Evolutionary conservation across 1,140 invertebrate species (phyloP), one percentile per base, ranked within the genome.

Genomic region (Diprion similis): DNA sequence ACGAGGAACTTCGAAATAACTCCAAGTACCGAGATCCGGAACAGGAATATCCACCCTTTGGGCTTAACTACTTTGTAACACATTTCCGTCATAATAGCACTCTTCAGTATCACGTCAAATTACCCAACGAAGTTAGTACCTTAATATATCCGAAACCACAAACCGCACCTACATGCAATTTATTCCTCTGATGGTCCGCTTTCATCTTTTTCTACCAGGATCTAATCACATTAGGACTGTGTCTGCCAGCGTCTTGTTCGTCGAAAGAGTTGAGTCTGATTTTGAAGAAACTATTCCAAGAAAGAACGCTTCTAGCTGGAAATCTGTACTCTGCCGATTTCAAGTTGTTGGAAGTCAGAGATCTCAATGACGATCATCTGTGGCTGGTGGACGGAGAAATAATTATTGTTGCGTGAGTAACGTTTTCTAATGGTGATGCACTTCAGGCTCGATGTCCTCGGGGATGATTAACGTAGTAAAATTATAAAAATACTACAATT

Each of bases 21-120:
- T 84, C 85, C 0, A 76, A 73, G 1, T 85, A 78, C 11, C 80
- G 83, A 11, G 78, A 85, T 47, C 18, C 51, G 0, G 51, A 80
- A 0, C 75, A 82, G 15, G 88, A 90, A 74, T 85, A 78, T 73
- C 85, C 88, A 24, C 89, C 88, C 0, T 89, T 83, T 71, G 45
- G 72, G 17, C 45, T 89, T 2, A 77, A 84, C 66, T 90, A 86
- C 68, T 85, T 84, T 17, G 76, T 85, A 0, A 84, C 83, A 1
- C 72, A 84, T 71, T 83, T 89, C 15, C 70, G 75, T 1, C 89
- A 89, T 64, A 88, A 89, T 70, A 85, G 83, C 72, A 89, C 85
- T 8, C 9, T 85, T 10, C 89, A 89, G 64, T 83, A 85, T 46
- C 88, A 89, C n/a, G 59, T 84, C 0, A 73, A 78, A 46, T 8